phyloP scores from a whole-genome alignment of 1,140 invertebrate species.

The Pygmarrhopalites habei region DNA sequence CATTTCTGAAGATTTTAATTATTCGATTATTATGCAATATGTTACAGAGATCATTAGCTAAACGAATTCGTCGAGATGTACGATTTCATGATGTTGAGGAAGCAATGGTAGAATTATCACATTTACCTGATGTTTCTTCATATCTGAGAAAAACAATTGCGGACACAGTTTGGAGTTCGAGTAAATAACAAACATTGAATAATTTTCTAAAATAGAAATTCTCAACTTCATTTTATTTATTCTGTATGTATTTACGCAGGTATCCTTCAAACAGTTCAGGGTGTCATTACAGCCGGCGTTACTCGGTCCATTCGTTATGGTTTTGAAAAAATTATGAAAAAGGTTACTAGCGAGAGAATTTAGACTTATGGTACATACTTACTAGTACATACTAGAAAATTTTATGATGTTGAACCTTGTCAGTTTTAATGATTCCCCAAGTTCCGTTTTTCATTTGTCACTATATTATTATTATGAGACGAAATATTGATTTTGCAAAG shows the following conservation, averaged over 20 bases:
- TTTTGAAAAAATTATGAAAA: constrained; percentile 40
- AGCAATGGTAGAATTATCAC: constrained; percentile 40
- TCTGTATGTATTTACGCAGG: too few species aligned
- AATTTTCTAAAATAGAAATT: too few species aligned
- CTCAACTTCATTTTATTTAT: too few species aligned
- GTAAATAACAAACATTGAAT: too few species aligned
- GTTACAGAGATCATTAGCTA: constrained; percentile 12
- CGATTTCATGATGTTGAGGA: constrained; percentile 39
- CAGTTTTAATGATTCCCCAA: too few species aligned
- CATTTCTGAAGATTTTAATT: background rate
- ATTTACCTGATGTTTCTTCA: constrained; percentile 3
- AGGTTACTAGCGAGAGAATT: too few species aligned
- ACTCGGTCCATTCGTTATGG: constrained; percentile 38
- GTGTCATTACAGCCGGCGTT: constrained; percentile 29
- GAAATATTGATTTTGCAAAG: too few species aligned
- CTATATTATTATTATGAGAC: too few species aligned
- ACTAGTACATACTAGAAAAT: too few species aligned
- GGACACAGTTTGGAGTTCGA: constrained; percentile 24
- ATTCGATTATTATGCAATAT: background rate
- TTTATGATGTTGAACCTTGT: too few species aligned
- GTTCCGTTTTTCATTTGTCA: too few species aligned
- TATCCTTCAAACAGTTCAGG: constrained; percentile 29
- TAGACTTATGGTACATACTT: too few species aligned
- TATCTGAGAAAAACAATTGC: constrained; percentile 21
- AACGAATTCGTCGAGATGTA: constrained; percentile 16